Percentiles rank a stretch among this genome's conserved stretches.
phyloP scores from a whole-genome alignment of 2,888 invertebrate species.

The Hymenopus coronatus region DNA sequence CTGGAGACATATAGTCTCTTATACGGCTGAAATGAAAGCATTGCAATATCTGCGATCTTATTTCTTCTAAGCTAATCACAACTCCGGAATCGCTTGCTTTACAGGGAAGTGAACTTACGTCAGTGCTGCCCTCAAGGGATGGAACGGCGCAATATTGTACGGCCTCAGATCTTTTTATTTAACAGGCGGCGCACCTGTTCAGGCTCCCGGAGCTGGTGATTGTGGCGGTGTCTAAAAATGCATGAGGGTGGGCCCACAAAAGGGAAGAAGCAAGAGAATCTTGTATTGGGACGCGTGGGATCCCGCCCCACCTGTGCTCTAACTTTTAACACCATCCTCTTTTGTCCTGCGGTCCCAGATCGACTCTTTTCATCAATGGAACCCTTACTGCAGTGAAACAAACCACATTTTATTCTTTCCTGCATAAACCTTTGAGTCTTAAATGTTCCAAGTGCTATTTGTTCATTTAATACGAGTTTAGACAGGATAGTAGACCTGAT shows the following conservation, averaged over 20 bases:
- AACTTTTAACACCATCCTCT: not conserved
- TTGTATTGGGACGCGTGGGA: not conserved
- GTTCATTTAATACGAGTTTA: too few species aligned
- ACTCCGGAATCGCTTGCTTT: too few species aligned
- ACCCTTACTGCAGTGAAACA: too few species aligned
- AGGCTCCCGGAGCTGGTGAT: not conserved
- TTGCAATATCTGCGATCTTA: too few species aligned
- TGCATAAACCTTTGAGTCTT: too few species aligned
- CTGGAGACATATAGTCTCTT: too few species aligned
- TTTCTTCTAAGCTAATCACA: too few species aligned
- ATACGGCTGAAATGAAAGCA: too few species aligned
- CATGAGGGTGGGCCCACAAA: not conserved
- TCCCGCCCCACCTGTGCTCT: not conserved
- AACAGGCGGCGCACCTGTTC: not conserved
- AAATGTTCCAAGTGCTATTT: too few species aligned
- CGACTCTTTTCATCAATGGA: not conserved
- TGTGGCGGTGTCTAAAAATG: not conserved
- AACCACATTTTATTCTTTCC: too few species aligned
- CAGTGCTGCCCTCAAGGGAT: not conserved
- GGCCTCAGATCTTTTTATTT: not conserved
- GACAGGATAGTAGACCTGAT: too few species aligned
- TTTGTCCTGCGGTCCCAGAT: not conserved
- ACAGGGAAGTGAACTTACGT: not conserved
- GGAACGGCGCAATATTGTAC: not conserved
- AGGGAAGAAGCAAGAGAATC: not conserved